Conservation (phyloP, 2,113 vertebrate species). For the Anguilla rostrata region DNA sequence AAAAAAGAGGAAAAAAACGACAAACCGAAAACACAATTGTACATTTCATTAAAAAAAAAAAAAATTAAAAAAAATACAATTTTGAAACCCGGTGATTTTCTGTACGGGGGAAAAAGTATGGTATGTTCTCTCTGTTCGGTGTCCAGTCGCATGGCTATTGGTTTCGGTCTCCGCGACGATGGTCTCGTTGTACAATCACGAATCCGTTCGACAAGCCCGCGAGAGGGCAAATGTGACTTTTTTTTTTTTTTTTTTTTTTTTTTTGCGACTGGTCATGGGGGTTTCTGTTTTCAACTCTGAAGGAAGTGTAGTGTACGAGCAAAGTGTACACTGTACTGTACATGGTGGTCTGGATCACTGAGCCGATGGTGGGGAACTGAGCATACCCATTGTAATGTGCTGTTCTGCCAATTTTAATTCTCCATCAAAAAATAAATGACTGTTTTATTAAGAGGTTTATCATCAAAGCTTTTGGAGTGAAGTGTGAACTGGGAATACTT, state of each 20-base stretch:
- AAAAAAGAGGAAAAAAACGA: background rate
- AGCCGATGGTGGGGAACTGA: background rate
- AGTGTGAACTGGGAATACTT: constrained; percentile 8
- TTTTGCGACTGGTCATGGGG: background rate
- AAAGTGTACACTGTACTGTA: background rate
- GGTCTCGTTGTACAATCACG: background rate
- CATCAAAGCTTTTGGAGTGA: constrained; percentile 10
- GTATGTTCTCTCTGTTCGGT: constrained; percentile 6
- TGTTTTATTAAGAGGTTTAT: constrained; percentile 3
- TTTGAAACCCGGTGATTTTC: constrained; percentile 2
- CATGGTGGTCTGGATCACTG: background rate
- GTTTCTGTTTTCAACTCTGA: background rate
- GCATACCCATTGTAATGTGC: constrained; percentile 4
- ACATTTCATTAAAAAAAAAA: background rate
- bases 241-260: too few relatives aligned
- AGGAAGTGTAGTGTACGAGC: background rate
- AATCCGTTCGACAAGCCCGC: background rate
- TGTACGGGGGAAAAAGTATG: background rate
- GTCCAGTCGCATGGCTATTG: background rate
- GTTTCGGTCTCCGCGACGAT: background rate
- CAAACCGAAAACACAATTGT: background rate
- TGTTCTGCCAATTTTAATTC: constrained; percentile 7
- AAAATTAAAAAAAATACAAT: background rate
- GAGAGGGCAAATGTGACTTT: background rate
- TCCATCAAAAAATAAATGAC: background rate